Base-by-base conservation (phyloP, 1,140 invertebrate species). In the Drosophila tropicalis region DNA sequence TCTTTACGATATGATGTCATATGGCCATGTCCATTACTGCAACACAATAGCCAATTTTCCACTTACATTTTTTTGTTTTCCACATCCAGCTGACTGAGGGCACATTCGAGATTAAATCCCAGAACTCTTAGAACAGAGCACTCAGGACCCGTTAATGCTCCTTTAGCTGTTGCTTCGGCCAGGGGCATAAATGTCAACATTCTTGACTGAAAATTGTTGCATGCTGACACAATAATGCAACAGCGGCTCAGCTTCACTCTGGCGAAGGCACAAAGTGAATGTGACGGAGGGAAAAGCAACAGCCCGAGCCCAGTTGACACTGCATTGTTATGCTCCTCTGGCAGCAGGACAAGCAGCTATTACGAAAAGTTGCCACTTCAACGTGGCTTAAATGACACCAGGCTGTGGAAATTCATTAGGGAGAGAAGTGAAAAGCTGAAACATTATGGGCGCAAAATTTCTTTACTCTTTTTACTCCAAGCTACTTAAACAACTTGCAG, bases 141-240 rank as follows among this genome's bases (percentile, higher is more conserved):
- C 67, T 70, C 70, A 72, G 78, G 65, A 65, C 65, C 58, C 61
- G 73, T 58, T 64, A 58, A 76, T 54, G 62, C 40, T 32, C 60
- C 34, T 60, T 19, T 19, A 51, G 60, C 51, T 34, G 29, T 47
- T 9, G 63, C 71, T 19, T n/a, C 60, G 70, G 69, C 83, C 75
- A 70, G 68, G 78, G 74, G 75, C 78, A 89, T 89, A 89, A 89
- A 84, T 81, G 84, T 89, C 84, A 89, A 81, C 73, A 69, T 74
- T 78, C 73, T 89, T 81, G 84, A 89, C 84, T 81, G 76, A 75
- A 76, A 89, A 80, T 80, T 77, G 76, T 83, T 73, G 62, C 70
- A 55, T 62, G 60, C 76, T 80, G 84, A 84, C 84, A 87, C 70
- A 67, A 83, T 87, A 87, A 87, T 84, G 60, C 84, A 70, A 56